Conservation (phyloP, 2,113 vertebrate species). For the Pedetes capensis region DNA sequence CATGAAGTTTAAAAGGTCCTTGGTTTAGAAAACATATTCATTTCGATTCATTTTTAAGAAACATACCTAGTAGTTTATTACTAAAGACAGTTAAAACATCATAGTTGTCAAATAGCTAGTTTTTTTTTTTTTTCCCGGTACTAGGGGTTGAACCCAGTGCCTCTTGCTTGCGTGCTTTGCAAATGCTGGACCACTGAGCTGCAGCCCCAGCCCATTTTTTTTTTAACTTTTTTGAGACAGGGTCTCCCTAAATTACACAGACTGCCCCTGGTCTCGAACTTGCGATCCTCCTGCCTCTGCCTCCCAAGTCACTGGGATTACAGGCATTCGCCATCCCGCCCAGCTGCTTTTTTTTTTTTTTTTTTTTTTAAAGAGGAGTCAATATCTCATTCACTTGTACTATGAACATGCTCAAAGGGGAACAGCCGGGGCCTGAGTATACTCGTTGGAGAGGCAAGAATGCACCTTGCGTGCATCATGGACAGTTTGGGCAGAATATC, state of each 20-base stretch:
- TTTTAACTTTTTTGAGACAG: no score
- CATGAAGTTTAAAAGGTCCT: not conserved
- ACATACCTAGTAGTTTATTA: not conserved
- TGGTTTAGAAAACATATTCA: not conserved
- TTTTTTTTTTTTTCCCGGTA: not conserved
- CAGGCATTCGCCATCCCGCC: no score
- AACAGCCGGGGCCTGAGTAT: not conserved
- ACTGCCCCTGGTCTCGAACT: no score
- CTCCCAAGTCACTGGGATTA: no score
- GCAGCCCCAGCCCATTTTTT: no score
- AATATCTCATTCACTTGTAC: not conserved
- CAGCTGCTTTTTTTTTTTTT: not conserved
- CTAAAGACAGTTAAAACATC: not conserved
- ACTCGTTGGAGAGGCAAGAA: accelerated
- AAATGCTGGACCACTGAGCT: no score
- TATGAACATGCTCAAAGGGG: no score
- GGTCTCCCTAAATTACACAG: no score
- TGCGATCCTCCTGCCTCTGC: no score
- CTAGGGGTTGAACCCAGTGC: no score
- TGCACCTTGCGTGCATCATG: accelerated
- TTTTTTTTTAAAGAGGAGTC: not conserved
- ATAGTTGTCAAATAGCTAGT: not conserved
- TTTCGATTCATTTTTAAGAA: not conserved
- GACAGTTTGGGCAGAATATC: not conserved
- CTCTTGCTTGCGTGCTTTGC: no score